These are phyloP conservation scores for Lacanobia wlatinum DNA, from an alignment of 2,888 invertebrate genomes.

Conservation along the genomic window DNA sequence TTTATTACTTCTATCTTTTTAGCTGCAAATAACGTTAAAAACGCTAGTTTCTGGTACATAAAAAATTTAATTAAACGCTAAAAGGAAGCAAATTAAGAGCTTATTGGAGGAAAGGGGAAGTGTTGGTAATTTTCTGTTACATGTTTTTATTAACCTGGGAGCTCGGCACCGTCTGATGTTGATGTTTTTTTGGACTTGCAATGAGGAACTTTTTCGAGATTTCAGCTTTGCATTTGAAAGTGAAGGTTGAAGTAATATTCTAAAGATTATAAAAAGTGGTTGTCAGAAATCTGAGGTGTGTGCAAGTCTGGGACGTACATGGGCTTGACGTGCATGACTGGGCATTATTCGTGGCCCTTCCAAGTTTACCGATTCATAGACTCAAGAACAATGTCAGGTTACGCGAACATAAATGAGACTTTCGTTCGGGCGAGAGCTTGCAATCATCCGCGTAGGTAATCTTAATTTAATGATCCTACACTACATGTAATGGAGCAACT, in stretches of 20 bases:
- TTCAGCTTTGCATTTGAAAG: background rate
- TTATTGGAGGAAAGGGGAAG: slow-evolving; percentile 5
- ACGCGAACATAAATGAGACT: too few species aligned
- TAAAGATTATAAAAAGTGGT: too few species aligned
- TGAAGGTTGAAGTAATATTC: too few species aligned
- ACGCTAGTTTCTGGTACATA: background rate
- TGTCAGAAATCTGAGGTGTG: too few species aligned
- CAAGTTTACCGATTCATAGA: too few species aligned
- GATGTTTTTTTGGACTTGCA: background rate
- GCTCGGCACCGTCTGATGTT: background rate
- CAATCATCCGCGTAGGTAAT: background rate
- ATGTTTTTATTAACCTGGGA: slow-evolving; percentile 12
- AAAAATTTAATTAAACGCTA: slow-evolving; percentile 27
- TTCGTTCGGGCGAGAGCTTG: too few species aligned
- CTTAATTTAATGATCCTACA: background rate
- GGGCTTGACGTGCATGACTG: too few species aligned
- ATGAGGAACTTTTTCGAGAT: background rate
- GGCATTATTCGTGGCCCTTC: too few species aligned
- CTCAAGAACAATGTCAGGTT: too few species aligned
- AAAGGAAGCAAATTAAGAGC: slow-evolving; percentile 28
- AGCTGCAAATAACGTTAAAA: slow-evolving; percentile 14
- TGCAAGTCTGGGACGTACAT: too few species aligned
- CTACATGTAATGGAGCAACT: slow-evolving; percentile 29
- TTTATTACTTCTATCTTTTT: slow-evolving; percentile 14
- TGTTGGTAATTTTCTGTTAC: background rate